These are phyloP conservation scores for Rafetus swinhoei DNA, from an alignment of 2,113 vertebrate genomes.

Conservation along the genomic window DNA sequence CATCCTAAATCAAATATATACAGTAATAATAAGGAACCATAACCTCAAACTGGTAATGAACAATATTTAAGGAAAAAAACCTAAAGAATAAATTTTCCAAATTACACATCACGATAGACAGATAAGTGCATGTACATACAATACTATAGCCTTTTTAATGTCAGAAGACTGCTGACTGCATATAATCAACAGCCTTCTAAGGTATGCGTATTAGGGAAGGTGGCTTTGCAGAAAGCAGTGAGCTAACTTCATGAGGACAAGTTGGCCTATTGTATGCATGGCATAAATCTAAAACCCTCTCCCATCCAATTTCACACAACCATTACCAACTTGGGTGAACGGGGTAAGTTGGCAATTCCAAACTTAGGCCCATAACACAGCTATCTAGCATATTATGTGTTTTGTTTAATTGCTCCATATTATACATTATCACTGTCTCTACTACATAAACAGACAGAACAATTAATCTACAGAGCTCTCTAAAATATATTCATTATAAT, in stretches of 20 bases:
- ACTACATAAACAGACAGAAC: background rate
- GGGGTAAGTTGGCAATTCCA: background rate
- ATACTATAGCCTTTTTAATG: background rate
- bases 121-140: background rate
- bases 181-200: background rate
- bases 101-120: background rate
- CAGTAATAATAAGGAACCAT: background rate
- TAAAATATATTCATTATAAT: background rate
- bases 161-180: background rate
- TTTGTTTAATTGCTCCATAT: background rate
- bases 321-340: background rate
- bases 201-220: background rate
- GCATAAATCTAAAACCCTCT: background rate
- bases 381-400: background rate
- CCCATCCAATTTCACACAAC: background rate
- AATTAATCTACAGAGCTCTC: background rate
- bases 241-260: background rate
- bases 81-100: background rate
- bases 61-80: background rate
- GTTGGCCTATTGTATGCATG: background rate
- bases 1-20: background rate
- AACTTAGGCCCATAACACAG: background rate
- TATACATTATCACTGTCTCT: background rate
- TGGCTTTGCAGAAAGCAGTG: background rate
- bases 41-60: background rate